Conservation (phyloP, 2,888 invertebrate genomes). For the Lepidochitona cinerea region DNA sequence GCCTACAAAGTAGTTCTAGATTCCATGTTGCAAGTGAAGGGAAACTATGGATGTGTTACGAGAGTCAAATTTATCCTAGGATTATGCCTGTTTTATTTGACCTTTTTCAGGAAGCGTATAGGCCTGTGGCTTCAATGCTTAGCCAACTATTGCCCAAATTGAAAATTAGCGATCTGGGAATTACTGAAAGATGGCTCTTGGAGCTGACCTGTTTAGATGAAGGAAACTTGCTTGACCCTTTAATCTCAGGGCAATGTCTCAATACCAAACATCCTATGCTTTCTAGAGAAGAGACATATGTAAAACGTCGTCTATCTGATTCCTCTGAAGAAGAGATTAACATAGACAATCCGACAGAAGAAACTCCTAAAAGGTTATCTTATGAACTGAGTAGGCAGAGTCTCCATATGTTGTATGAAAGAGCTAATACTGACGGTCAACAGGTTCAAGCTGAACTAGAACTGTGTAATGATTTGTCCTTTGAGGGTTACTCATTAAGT, state of each 20-base stretch:
- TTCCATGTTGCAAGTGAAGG: conserved; percentile 6
- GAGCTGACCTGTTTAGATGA: neutral
- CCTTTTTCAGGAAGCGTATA: conserved; percentile 49
- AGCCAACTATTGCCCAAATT: conserved; percentile 29
- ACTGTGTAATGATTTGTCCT: neutral
- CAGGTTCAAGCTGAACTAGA: neutral
- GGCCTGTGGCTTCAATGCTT: conserved; percentile 31
- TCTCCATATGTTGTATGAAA: conserved; percentile 9
- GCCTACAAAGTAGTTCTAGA: neutral
- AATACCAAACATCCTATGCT: neutral
- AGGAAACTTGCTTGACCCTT: neutral
- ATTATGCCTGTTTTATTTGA: conserved; percentile 42
- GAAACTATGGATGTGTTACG: conserved; percentile 59
- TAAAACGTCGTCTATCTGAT: neutral
- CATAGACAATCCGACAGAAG: too few relatives aligned
- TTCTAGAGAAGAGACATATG: neutral
- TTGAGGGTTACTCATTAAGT: neutral
- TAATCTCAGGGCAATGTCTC: neutral
- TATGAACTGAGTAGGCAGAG: conserved; percentile 3
- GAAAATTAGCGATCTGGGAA: conserved; percentile 33
- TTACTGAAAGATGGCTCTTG: conserved; percentile 29
- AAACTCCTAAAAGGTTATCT: neutral
- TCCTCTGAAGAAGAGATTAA: neutral
- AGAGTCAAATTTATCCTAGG: conserved; percentile 48
- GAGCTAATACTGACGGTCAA: conserved; percentile 15